Percentiles rank a stretch among this genome's conserved stretches.
These are phyloP conservation scores for Drosophila neutralis DNA, from an alignment of 2,888 invertebrate genomes.

Conservation along the genomic window DNA sequence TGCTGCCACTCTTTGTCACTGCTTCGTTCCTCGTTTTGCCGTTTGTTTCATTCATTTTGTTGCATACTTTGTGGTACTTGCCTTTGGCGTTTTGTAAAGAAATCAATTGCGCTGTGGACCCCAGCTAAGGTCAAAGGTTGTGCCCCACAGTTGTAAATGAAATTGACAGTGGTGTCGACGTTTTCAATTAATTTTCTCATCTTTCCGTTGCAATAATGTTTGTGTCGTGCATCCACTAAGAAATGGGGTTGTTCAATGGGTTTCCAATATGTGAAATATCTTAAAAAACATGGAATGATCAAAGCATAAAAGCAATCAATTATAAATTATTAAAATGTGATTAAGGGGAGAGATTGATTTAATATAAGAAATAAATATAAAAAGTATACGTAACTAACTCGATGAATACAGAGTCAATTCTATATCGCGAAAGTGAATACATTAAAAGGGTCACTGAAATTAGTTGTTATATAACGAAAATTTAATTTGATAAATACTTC, in stretches of 20 bases:
- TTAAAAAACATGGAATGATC: background rate
- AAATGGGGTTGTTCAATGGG: background rate
- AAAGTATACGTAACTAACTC: background rate
- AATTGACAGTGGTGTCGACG: conserved; percentile 47
- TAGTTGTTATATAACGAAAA: background rate
- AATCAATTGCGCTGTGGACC: conserved; percentile 55
- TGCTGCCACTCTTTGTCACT: conserved; percentile 3
- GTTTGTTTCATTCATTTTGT: conserved; percentile 40
- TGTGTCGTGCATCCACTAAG: conserved; percentile 8
- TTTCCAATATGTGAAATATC: background rate
- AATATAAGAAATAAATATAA: background rate
- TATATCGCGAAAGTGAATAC: background rate
- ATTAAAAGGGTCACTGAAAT: background rate
- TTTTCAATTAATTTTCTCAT: conserved; percentile 27
- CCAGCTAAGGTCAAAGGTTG: conserved; percentile 63
- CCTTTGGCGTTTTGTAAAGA: conserved; percentile 17
- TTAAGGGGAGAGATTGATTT: background rate
- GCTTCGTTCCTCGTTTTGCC: conserved; percentile 21
- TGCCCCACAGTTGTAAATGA: conserved; percentile 39
- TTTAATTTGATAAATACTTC: background rate
- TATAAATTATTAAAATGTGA: background rate
- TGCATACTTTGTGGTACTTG: conserved; percentile 52
- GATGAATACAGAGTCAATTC: background rate
- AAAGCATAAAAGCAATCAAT: background rate
- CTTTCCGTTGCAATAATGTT: conserved; percentile 9